phyloP scores from a whole-genome alignment of 2,797 vertebrate genomes.

The Pipistrellus pygmaeus region DNA sequence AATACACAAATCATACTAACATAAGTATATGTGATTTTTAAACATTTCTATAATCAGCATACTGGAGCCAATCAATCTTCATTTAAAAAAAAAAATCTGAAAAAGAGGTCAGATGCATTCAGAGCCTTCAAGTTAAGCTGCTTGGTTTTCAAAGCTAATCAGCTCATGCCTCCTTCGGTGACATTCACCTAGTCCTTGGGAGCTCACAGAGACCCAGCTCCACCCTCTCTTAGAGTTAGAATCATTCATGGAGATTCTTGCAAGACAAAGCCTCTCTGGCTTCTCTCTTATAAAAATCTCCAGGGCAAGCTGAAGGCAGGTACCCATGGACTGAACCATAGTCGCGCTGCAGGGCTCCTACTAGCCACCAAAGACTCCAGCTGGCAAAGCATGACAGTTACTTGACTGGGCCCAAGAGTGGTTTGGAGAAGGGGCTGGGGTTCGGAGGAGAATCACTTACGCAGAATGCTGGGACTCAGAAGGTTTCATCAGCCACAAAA shows the following conservation, averaged over 20 bases:
- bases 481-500: background rate
- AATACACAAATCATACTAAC: constrained; percentile 57
- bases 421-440: background rate
- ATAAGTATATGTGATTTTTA: constrained; percentile 56
- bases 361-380: background rate
- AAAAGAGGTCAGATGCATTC: constrained; percentile 7
- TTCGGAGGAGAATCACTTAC: background rate
- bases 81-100: background rate
- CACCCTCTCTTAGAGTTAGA: background rate
- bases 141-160: constrained; percentile 33
- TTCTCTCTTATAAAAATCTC: constrained; percentile 37
- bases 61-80: background rate
- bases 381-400: background rate
- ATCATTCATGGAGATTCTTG: background rate
- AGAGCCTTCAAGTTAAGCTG: background rate
- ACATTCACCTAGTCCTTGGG: constrained; percentile 7
- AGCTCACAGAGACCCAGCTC: background rate
- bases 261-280: constrained; percentile 45
- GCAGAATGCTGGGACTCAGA: constrained; percentile 1
- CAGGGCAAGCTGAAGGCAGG: background rate
- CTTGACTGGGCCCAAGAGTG: background rate
- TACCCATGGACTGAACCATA: background rate
- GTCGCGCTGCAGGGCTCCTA: background rate
- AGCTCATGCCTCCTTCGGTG: background rate
- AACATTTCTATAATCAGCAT: background rate